Evolutionary conservation across 2,113 vertebrate genomes (phyloP).

Genomic region (Hippocampus comes): DNA sequence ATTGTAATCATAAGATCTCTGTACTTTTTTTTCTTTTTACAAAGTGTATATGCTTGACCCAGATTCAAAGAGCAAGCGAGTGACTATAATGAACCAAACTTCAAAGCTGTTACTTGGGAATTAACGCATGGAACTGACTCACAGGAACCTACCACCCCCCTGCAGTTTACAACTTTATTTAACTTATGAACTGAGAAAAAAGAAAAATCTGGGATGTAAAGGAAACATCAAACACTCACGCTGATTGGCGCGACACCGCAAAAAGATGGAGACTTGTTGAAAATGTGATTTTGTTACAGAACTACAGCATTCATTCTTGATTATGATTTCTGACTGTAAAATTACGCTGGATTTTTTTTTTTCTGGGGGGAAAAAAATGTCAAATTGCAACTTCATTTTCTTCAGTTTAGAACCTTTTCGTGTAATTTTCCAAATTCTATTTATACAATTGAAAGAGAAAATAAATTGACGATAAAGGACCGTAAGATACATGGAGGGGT

Average conservation of each 20-base stretch:
- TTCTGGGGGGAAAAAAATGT: too few species aligned
- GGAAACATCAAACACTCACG: constrained; percentile 45
- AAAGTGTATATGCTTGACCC: too few species aligned
- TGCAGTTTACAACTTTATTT: constrained; percentile 57
- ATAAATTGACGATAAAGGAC: too few species aligned
- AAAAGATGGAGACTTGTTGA: neutral
- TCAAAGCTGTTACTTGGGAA: constrained; percentile 63
- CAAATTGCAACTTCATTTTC: too few species aligned
- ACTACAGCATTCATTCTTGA: too few species aligned
- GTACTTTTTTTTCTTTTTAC: neutral
- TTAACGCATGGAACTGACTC: constrained; percentile 21
- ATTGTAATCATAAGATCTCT: neutral
- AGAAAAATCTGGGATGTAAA: constrained; percentile 14
- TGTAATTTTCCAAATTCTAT: too few species aligned
- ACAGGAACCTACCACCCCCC: neutral
- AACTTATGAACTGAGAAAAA: constrained; percentile 52
- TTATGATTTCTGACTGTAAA: too few species aligned
- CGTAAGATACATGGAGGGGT: too few species aligned
- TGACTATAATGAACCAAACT: constrained; percentile 54
- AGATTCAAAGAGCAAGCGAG: constrained; percentile 17
- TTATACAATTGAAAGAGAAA: too few species aligned
- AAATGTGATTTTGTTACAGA: too few species aligned
- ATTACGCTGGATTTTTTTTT: too few species aligned
- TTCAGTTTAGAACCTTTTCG: too few species aligned
- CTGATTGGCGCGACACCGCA: neutral